Base-by-base conservation (phyloP, 2,113 vertebrate species). In the Forbesichthys agassizii region DNA sequence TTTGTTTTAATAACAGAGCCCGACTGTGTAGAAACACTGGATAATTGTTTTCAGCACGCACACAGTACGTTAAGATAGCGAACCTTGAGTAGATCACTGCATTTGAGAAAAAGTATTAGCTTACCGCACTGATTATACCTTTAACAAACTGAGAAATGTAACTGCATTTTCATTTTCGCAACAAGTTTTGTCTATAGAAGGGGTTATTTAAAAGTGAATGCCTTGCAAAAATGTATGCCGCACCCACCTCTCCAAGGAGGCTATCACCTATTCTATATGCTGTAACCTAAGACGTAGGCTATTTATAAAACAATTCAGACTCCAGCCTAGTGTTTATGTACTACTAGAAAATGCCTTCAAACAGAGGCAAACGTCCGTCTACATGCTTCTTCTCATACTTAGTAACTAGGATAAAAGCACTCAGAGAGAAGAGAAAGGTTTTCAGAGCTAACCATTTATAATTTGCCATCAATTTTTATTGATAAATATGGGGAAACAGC, bases 331-430 rank as follows among this genome's bases (percentile, higher is more conserved):
- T 67, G 78, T 73, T 70, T 65, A 53, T 7, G n/a, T 68, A 60
- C 2, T 61, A 67, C 2, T 61, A 67, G 75, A 88, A 78, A 77
- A 77, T 67, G 57, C 9, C 49, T 57, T 60, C 63, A 78, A 75
- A 75, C 80, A 73, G 52, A 69, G 67, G 51, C 76, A 61, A 20
- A 72, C 65, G 55, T 33, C 66, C 62, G 78, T 68, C 72, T 55
- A 78, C 82, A 89, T 90, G 90, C 82, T 76, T 80, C 82, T 76
- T 80, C 47, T 80, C 68, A 84, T 90, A 60, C 75, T 83, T 55
- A 77, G 77, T 77, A 69, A 69, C 9, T 63, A 51, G 77, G 52
- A 75, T 56, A 73, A 66, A 77, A 14, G 63, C 63, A 56, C 3
- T 73, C 48, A 54, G 57, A 61, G 16, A 48, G 53, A 56, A 64